phyloP scores from a whole-genome alignment of 2,888 invertebrate species.

The Aphidoletes aphidimyza region DNA sequence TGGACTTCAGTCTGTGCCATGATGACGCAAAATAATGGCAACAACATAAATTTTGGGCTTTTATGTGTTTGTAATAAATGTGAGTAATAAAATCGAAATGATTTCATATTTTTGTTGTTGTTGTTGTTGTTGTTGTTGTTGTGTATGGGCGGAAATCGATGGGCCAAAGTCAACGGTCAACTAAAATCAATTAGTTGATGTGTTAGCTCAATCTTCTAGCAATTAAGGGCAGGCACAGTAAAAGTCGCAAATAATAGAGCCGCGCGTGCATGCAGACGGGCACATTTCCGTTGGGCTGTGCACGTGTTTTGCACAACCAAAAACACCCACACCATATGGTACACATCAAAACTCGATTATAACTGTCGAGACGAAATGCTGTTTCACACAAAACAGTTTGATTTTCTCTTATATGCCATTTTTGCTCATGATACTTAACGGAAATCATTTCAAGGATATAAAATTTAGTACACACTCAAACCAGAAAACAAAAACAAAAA shows the following conservation, averaged over 20 bases:
- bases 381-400: not conserved
- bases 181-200: too few species aligned
- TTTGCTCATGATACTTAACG: not conserved
- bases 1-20: not conserved
- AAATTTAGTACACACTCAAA: not conserved
- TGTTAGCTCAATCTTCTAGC: not conserved
- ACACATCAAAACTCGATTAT: conserved; percentile 1
- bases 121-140: too few species aligned
- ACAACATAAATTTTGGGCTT: not conserved
- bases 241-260: not conserved
- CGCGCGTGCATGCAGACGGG: not conserved
- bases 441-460: not conserved
- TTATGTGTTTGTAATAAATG: not conserved
- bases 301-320: not conserved
- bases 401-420: not conserved
- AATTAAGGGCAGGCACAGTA: not conserved
- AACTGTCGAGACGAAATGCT: not conserved
- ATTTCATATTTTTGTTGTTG: not conserved
- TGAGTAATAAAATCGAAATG: not conserved
- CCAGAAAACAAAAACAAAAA: not conserved
- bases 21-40: not conserved
- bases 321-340: conserved; percentile 10
- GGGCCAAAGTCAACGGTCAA: not conserved
- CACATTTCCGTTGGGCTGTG: not conserved
- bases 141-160: not conserved